Percentiles rank a stretch among this genome's conserved stretches.
phyloP scores from a whole-genome alignment of 2,113 vertebrate genomes.

The Empidonax alnorum region DNA sequence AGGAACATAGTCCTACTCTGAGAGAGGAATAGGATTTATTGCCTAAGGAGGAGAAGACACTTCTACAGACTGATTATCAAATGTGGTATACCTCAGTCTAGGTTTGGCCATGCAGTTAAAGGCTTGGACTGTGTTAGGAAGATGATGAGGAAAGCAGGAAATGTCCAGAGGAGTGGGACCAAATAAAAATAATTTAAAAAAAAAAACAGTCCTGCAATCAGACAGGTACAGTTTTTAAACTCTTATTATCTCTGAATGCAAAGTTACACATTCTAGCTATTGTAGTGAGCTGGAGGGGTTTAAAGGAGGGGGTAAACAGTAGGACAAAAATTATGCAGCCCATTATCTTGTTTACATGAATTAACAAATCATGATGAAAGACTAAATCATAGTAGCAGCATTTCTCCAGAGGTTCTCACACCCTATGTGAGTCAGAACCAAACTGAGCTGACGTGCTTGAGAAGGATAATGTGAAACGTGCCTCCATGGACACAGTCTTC shows the following conservation, averaged over 20 bases:
- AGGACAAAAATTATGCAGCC: not conserved
- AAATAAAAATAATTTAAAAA: not conserved
- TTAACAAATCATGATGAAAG: constrained; percentile 49
- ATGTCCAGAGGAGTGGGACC: not conserved
- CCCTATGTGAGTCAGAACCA: constrained; percentile 39
- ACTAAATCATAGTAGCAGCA: constrained; percentile 8
- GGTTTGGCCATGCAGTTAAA: not conserved
- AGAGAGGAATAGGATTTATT: not conserved
- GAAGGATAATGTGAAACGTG: not conserved
- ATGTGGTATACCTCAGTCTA: not conserved
- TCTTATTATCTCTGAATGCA: not conserved
- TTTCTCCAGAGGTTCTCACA: constrained; percentile 46
- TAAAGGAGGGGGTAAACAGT: constrained; percentile 1
- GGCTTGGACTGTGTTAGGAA: not conserved
- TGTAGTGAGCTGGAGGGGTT: not conserved
- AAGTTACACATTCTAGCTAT: not conserved
- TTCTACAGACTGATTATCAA: not conserved
- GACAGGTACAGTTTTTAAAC: not conserved
- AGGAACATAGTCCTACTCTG: not conserved
- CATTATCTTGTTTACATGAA: constrained; percentile 29
- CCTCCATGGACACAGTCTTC: not conserved
- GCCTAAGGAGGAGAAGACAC: not conserved
- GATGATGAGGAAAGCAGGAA: not conserved
- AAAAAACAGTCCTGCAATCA: not conserved
- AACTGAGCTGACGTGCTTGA: not conserved